Percentiles rank a stretch among this genome's conserved stretches.
phyloP scores from a whole-genome alignment of 2,888 invertebrate genomes.

The Halocaridina rubra region DNA sequence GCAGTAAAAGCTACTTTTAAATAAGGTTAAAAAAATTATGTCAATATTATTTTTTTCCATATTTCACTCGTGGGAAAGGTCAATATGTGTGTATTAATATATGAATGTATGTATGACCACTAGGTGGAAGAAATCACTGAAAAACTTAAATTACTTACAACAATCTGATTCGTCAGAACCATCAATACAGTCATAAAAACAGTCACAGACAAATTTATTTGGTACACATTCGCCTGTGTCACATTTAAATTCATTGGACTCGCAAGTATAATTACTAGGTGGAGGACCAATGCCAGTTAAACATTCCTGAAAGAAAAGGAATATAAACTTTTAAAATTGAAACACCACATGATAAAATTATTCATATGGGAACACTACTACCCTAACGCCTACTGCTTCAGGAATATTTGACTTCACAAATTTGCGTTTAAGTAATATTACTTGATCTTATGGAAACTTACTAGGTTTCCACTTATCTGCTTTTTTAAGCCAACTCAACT shows the following conservation, averaged over 20 bases:
- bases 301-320: constrained; percentile 37
- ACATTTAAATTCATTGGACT: not conserved
- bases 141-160: constrained; percentile 5
- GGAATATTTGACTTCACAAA: too few species aligned
- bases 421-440: not conserved
- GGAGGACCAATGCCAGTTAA: constrained; percentile 45
- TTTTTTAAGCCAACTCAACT: too few species aligned
- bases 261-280: constrained; percentile 32
- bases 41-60: too few species aligned
- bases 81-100: too few species aligned
- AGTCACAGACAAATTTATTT: constrained; percentile 42
- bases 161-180: constrained; percentile 53
- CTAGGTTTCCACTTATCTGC: not conserved
- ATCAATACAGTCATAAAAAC: constrained; percentile 45
- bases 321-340: not conserved
- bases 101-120: too few species aligned
- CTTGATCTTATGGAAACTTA: not conserved
- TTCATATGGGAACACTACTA: not conserved
- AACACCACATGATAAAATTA: not conserved
- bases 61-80: too few species aligned
- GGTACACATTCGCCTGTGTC: constrained; percentile 35
- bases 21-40: too few species aligned
- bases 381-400: not conserved
- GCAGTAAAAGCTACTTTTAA: too few species aligned
- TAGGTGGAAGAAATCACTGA: too few species aligned